Conservation (phyloP, 1,140 invertebrate genomes). For the Glossosoma conforme region DNA sequence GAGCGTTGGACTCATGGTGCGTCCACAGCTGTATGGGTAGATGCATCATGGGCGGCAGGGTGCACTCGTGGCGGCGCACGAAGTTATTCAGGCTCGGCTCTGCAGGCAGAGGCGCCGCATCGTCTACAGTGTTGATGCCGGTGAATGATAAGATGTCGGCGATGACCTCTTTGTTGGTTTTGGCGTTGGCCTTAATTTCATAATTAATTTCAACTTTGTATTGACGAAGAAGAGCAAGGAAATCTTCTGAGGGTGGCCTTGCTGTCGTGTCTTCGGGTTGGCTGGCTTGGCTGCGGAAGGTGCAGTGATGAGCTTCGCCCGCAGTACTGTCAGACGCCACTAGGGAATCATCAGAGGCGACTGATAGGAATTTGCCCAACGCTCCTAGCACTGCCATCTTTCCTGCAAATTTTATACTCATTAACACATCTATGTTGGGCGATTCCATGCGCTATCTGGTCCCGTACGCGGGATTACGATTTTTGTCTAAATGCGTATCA, state of each 20-base stretch:
- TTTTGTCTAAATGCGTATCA: too few species aligned
- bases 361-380: constrained; percentile 76
- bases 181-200: constrained; percentile 38
- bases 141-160: constrained; percentile 82
- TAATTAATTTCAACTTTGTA: neutral
- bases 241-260: constrained; percentile 76
- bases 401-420: too few species aligned
- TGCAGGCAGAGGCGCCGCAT: too few species aligned
- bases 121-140: constrained; percentile 73
- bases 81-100: constrained; percentile 73
- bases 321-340: constrained; percentile 63
- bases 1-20: constrained; percentile 69
- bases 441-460: too few species aligned
- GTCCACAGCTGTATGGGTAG: constrained; percentile 79
- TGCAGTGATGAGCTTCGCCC: constrained; percentile 57
- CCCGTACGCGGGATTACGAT: too few species aligned
- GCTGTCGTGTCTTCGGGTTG: constrained; percentile 57
- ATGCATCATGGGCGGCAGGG: constrained; percentile 44
- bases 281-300: constrained; percentile 58
- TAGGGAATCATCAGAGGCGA: constrained; percentile 78
- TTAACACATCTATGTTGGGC: too few species aligned
- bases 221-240: too few species aligned
- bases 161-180: constrained; percentile 54
- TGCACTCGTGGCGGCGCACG: constrained; percentile 57
- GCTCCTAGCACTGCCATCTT: constrained; percentile 81